Evolutionary conservation across 2,888 invertebrate genomes (phyloP).

Genomic region (Crepidodera aurea): DNA sequence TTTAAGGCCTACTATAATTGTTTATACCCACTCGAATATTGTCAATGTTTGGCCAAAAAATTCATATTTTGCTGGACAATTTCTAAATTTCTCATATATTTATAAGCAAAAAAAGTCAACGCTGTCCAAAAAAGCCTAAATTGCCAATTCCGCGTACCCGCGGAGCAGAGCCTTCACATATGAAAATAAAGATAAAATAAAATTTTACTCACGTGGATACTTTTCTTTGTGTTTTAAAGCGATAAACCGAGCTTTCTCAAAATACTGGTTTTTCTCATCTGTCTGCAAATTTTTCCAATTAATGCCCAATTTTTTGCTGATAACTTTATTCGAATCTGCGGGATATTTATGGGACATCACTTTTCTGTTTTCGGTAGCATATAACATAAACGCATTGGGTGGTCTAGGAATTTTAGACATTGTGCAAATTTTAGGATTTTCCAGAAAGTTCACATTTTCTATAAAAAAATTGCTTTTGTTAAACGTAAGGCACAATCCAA

Average conservation of each 20-base stretch:
- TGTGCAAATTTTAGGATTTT: slow-evolving; percentile 16
- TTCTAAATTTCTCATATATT: too few species aligned
- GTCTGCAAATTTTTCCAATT: slow-evolving; percentile 67
- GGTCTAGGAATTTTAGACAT: slow-evolving; percentile 66
- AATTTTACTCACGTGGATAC: slow-evolving; percentile 65
- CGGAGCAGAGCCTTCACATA: too few species aligned
- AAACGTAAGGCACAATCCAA: neutral
- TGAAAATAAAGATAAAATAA: too few species aligned
- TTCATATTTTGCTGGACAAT: too few species aligned
- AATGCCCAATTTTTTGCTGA: slow-evolving; percentile 67
- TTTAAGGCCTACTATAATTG: too few species aligned
- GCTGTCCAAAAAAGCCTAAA: too few species aligned
- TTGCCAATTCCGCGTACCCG: too few species aligned
- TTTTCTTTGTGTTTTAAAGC: slow-evolving; percentile 69
- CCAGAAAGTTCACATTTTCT: slow-evolving; percentile 8
- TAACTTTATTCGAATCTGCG: slow-evolving; percentile 69
- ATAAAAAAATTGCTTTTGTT: neutral
- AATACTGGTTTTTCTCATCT: slow-evolving; percentile 66
- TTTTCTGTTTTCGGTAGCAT: slow-evolving; percentile 69
- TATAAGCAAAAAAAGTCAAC: too few species aligned
- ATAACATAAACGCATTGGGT: slow-evolving; percentile 72
- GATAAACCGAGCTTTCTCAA: slow-evolving; percentile 64
- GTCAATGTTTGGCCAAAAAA: too few species aligned
- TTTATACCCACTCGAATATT: too few species aligned
- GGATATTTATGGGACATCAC: slow-evolving; percentile 66